Percentiles rank a stretch among this genome's conserved stretches.
Evolutionary conservation across 92 coral and sea anemone species (phyloP).

Genomic region (Epizoanthus stellaris): DNA sequence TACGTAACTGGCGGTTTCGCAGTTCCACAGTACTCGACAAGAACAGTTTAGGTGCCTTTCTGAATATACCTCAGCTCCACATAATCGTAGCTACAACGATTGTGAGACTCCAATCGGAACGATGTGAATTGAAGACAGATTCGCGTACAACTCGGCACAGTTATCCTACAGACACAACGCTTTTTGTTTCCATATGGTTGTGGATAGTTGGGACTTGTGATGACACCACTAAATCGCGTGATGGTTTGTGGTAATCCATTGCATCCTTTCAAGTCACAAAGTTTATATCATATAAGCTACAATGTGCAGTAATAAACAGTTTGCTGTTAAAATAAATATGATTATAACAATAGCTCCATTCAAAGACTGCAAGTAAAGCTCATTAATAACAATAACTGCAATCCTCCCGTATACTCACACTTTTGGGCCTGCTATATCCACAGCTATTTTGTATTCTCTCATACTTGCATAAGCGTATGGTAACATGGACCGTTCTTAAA

Average conservation of each 20-base stretch:
- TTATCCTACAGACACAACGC: constrained; percentile 79
- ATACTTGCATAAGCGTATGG: too few relatives aligned
- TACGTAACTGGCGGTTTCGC: constrained; percentile 56
- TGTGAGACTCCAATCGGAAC: constrained; percentile 65
- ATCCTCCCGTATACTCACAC: too few relatives aligned
- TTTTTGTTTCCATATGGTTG: constrained; percentile 58
- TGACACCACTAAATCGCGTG: constrained; percentile 72
- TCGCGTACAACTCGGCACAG: constrained; percentile 64
- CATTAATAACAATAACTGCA: too few relatives aligned
- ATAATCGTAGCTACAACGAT: constrained; percentile 70
- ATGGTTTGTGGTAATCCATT: background rate
- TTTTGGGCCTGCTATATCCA: too few relatives aligned
- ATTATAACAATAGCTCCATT: too few relatives aligned
- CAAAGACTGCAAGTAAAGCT: too few relatives aligned
- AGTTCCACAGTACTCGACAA: constrained; percentile 85
- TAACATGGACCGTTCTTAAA: too few relatives aligned
- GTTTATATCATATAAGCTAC: too few relatives aligned
- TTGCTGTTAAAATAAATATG: too few relatives aligned
- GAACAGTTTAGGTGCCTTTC: constrained; percentile 57
- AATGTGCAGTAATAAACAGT: too few relatives aligned
- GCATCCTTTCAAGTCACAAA: background rate
- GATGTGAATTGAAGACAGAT: constrained; percentile 83
- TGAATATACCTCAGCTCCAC: constrained; percentile 83
- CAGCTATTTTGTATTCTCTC: too few relatives aligned
- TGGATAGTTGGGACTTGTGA: constrained; percentile 84